A percentile compares a stretch with the other conserved stretches of the same genome.
phyloP scores from a whole-genome alignment of 2,888 invertebrate genomes.

The Metalampra italica region DNA sequence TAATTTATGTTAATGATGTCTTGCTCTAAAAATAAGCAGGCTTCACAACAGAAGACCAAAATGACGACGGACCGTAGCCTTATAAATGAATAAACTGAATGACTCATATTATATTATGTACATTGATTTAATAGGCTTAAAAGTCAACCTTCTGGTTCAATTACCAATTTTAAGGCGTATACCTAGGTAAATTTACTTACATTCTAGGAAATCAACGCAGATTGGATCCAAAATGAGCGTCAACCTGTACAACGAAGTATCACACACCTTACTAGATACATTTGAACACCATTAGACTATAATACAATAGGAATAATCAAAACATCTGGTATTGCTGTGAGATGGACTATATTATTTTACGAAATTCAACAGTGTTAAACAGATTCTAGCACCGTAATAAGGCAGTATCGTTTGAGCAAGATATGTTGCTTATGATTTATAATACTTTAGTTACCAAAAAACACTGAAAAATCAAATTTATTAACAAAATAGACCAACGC shows the following conservation, averaged over 20 bases:
- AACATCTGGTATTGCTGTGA: not conserved
- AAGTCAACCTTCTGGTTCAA: too few species aligned
- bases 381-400: not conserved
- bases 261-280: not conserved
- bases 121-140: too few species aligned
- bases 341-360: not conserved
- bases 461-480: not conserved
- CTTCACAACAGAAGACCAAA: too few species aligned
- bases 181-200: too few species aligned
- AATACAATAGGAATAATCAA: not conserved
- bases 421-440: not conserved
- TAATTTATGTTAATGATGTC: too few species aligned
- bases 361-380: not conserved
- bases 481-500: too few species aligned
- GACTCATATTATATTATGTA: too few species aligned
- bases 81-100: too few species aligned
- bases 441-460: not conserved
- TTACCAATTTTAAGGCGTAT: too few species aligned
- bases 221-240: not conserved
- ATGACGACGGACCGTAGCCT: too few species aligned
- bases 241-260: not conserved
- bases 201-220: too few species aligned
- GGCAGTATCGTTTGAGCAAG: not conserved
- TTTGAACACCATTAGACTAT: not conserved
- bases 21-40: too few species aligned